Evolutionary conservation across 2,797 vertebrate genomes (phyloP), one percentile per base, ranked within the genome.

Genomic region (Atherinosoma microstoma): DNA sequence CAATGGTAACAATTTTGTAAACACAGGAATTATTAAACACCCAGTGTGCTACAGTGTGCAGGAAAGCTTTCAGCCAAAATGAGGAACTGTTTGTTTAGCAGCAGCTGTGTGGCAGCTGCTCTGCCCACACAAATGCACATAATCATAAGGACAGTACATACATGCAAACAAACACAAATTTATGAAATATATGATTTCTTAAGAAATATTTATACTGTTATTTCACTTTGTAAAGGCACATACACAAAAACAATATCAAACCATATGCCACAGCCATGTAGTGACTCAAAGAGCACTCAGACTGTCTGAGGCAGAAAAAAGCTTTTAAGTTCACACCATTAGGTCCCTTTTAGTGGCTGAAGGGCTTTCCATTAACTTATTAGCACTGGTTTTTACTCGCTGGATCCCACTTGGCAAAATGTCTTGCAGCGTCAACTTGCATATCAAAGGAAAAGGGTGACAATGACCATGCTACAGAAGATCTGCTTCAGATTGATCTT

Each of bases 311-410:
- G 60, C 65, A 34, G 45, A 61, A 32, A 32, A 73, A 82, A 82
- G 86, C 85, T 88, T 84, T 91, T 87, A 90, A 11, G 20, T 71
- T 30, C 3, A 32, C 76, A 78, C 63, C 85, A 92, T 91, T 89
- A 89, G 61, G 64, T 73, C 16, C 77, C 62, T 84, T 83, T 89
- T 79, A 87, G 80, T 72, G 74, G 53, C 69, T 16, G 0, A 58
- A 83, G 64, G 70, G 68, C 40, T 83, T 86, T 86, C 66, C 66
- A 77, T 61, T 15, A 66, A 68, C 61, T 70, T 59, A 80, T 57
- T 22, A 16, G 62, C 4, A n/a, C 62, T 60, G 64, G 22, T 75
- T 82, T 61, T 76, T n/a, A 35, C 66, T 61, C 22, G 57, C 13
- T 56, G 49, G 40, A 8, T 74, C 35, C 18, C n/a, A 11, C 36